Conservation (phyloP, 2,888 invertebrate species). For the Andrena flavipes region DNA sequence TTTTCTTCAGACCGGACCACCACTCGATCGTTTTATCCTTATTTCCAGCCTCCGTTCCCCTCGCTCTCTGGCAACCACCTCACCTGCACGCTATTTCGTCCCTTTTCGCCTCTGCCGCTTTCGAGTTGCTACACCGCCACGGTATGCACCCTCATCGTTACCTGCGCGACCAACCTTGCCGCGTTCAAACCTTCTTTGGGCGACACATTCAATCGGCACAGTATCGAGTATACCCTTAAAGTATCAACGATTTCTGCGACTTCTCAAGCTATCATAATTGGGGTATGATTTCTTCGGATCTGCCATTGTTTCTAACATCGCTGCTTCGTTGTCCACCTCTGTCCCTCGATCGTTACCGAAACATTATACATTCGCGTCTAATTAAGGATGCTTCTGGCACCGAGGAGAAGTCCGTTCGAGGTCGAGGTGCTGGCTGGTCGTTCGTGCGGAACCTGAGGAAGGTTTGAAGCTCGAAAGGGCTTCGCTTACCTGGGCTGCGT, state of each 20-base stretch:
- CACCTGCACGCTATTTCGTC: neutral
- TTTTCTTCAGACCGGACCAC: conserved; percentile 36
- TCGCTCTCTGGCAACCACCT: neutral
- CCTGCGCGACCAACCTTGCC: neutral
- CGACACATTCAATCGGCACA: no score
- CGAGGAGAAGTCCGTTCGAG: neutral
- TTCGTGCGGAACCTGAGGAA: neutral
- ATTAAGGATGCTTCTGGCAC: neutral
- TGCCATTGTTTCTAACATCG: neutral
- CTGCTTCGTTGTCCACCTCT: no score
- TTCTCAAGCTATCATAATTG: neutral
- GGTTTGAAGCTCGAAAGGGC: conserved; percentile 36
- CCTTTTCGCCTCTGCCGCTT: neutral
- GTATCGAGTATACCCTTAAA: no score
- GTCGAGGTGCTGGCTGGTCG: neutral
- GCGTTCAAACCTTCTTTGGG: neutral
- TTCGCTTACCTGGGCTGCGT: conserved; percentile 31
- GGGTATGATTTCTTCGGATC: neutral
- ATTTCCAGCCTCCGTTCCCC: neutral
- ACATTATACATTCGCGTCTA: neutral
- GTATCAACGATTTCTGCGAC: no score
- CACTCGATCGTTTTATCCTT: conserved; percentile 41
- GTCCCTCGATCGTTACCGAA: neutral
- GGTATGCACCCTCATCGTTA: neutral
- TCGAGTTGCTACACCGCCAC: neutral